Evolutionary conservation across 2,888 invertebrate genomes (phyloP).

Genomic region (Tryphoninae sp.): DNA sequence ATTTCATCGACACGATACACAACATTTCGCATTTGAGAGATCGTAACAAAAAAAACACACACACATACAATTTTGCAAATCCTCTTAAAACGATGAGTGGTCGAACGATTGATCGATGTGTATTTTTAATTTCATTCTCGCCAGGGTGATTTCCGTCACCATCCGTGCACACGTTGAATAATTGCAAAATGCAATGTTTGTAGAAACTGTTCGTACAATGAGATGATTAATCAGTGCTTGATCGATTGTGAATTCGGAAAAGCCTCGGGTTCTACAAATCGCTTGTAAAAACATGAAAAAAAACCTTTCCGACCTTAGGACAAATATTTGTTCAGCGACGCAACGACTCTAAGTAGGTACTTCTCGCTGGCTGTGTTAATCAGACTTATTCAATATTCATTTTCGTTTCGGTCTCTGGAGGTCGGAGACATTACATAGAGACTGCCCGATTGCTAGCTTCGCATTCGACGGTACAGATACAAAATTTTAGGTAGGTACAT

Average conservation of each 20-base stretch:
- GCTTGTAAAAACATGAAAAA: neutral
- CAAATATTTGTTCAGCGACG: constrained; percentile 9
- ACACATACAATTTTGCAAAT: neutral
- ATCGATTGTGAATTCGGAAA: neutral
- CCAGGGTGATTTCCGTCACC: neutral
- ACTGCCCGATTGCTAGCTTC: no score
- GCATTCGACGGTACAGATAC: no score
- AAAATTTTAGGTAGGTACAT: no score
- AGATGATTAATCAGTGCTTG: neutral
- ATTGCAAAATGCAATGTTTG: neutral
- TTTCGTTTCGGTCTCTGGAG: no score
- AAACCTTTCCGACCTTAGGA: neutral
- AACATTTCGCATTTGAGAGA: neutral
- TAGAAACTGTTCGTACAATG: neutral
- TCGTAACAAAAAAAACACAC: neutral
- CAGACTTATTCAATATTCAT: constrained; percentile 38
- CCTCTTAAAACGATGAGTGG: neutral
- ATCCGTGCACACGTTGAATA: neutral
- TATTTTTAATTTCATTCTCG: neutral
- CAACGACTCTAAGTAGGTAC: neutral
- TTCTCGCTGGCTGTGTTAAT: constrained; percentile 33
- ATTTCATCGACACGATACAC: neutral
- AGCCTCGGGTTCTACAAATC: neutral
- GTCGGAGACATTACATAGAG: neutral
- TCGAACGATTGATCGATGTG: constrained; percentile 4